Evolutionary conservation across 1,140 invertebrate genomes (phyloP), one percentile per base, ranked within the genome.

Genomic region (Arion vulgaris): DNA sequence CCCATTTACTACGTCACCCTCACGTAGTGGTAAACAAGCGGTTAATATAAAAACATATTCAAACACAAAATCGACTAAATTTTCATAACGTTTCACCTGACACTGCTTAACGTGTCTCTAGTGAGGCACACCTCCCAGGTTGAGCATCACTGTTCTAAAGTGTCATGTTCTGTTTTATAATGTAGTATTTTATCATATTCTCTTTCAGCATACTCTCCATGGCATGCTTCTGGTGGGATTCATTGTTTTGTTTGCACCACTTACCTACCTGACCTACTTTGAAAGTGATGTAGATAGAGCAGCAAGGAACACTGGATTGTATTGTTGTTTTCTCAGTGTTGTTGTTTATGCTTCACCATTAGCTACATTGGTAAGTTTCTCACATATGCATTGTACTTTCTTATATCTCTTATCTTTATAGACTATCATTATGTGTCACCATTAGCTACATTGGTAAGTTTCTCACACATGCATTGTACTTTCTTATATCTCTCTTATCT

Each of bases 321-420:
- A 73, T 36, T 53, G 69, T 41, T 73, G 69, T 32, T 41, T 41
- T n/a, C 41, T 81, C n/a, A 81, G 69, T 57, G 41, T 81, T 15
- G 1, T 74, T n/a, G 72, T 69, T 28, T 81, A 81, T 57, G 80
- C 80, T 38, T 81, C 80, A 49, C 80, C 80, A 23, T 39, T 81
- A 51, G 80, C 80, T 41, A 81, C 80, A 36, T 26, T 81, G 49
- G 80, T 81, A 74, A 71, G 68, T 71, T 53, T 79, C 0, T 45
- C 19, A 57, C 4, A 57, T 11, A 23, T 15, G 23, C 23, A 11
- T 57, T 57, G 4, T n/a, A 57, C 23, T 15, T 19, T 57, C 4
- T 57, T 11, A 57, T 4, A 57, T 57, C 53, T 7, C 41, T 45
- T 45, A 5, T 45, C 41, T 45, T 15, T 45, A 7, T 15, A 45